Evolutionary conservation across 2,888 invertebrate species (phyloP).

Genomic region (Nemoura dubitans): DNA sequence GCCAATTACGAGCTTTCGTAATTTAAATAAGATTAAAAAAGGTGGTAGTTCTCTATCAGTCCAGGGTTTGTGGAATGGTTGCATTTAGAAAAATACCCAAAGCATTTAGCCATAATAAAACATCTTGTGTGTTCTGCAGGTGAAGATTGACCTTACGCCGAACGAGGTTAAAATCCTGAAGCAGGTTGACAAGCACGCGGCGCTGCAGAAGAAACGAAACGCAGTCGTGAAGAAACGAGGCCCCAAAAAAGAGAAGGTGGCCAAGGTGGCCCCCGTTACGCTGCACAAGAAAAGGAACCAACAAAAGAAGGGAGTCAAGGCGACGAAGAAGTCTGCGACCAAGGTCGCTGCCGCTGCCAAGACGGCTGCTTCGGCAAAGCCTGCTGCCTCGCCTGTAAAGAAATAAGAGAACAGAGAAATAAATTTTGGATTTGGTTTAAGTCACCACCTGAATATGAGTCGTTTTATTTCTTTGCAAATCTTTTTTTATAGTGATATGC

Average conservation of each 20-base stretch:
- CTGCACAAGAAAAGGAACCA: constrained; percentile 57
- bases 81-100: background rate
- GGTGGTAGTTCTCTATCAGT: too few species aligned
- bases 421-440: background rate
- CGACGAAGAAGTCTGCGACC: constrained; percentile 56
- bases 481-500: background rate
- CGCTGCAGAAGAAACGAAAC: background rate
- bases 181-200: constrained; percentile 28
- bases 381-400: background rate
- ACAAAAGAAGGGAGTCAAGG: constrained; percentile 53
- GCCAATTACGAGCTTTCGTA: too few species aligned
- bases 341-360: background rate
- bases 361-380: background rate
- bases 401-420: background rate
- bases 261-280: constrained; percentile 58
- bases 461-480: background rate
- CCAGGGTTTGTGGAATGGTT: too few species aligned
- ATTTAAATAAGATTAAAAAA: too few species aligned
- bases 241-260: constrained; percentile 64
- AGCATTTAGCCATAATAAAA: background rate
- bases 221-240: constrained; percentile 56
- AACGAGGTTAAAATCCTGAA: constrained; percentile 40
- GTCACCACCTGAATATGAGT: background rate
- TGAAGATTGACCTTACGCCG: constrained; percentile 36
- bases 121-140: constrained; percentile 35